Conservation (phyloP, 2,888 invertebrate species). For the Yponomeuta evonymella region DNA sequence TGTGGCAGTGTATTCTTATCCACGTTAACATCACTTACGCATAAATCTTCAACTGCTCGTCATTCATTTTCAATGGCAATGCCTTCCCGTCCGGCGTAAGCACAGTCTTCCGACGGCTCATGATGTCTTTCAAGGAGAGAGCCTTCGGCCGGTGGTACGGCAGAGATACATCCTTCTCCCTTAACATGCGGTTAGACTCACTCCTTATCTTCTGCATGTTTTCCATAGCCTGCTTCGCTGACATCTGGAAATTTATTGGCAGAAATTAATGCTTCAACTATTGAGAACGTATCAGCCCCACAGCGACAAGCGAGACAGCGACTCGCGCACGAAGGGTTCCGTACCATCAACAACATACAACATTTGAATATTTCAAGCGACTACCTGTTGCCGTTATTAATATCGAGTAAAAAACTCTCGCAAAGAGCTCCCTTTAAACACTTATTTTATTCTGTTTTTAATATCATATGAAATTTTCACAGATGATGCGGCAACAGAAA, state of each 20-base stretch:
- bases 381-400: too few relatives aligned
- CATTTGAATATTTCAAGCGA: too few relatives aligned
- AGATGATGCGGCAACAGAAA: too few relatives aligned
- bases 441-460: too few relatives aligned
- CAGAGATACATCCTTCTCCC: slow-evolving; percentile 84
- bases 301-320: too few relatives aligned
- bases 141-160: slow-evolving; percentile 93
- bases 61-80: slow-evolving; percentile 79
- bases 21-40: slow-evolving; percentile 70
- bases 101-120: slow-evolving; percentile 63
- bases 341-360: too few relatives aligned
- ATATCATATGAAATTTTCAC: too few relatives aligned
- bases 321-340: too few relatives aligned
- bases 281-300: too few relatives aligned
- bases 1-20: neutral
- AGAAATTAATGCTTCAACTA: neutral
- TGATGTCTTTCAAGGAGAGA: slow-evolving; percentile 86
- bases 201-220: slow-evolving; percentile 86
- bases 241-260: slow-evolving; percentile 61
- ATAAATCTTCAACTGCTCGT: slow-evolving; percentile 78
- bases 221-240: slow-evolving; percentile 80
- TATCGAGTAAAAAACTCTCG: too few relatives aligned
- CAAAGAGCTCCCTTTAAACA: too few relatives aligned
- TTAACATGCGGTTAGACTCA: slow-evolving; percentile 87
- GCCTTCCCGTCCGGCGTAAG: slow-evolving; percentile 58